A percentile compares a stretch with the other conserved stretches of the same genome.
Evolutionary conservation across 2,113 vertebrate species (phyloP).

Genomic region (Silurus glanis): DNA sequence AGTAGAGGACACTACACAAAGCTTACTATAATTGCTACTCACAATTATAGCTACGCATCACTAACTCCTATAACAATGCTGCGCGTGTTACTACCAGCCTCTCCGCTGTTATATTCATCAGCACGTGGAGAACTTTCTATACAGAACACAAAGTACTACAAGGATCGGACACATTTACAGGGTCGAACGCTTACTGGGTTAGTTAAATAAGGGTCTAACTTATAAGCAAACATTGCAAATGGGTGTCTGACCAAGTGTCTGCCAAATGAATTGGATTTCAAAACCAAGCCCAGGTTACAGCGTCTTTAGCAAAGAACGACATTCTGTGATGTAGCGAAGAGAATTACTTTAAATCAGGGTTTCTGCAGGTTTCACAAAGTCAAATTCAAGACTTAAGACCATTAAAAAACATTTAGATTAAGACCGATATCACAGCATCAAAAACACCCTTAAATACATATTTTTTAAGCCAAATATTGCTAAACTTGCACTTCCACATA

Average conservation of each 20-base stretch:
- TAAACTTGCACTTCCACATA: no score
- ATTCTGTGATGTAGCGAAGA: neutral
- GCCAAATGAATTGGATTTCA: neutral
- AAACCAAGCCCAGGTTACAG: neutral
- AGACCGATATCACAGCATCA: no score
- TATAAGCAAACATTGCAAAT: neutral
- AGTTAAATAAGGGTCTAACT: neutral
- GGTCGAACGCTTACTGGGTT: no score
- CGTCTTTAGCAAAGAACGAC: neutral
- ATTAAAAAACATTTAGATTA: no score
- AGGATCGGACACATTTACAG: neutral
- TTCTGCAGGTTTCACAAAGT: no score
- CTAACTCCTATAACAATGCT: constrained; percentile 17
- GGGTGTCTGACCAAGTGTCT: neutral
- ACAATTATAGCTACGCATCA: no score
- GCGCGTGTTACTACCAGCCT: constrained; percentile 40
- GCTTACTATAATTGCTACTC: constrained; percentile 6
- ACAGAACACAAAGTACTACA: constrained; percentile 4
- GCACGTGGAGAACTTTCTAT: neutral
- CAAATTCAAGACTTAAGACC: no score
- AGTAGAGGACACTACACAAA: constrained; percentile 33
- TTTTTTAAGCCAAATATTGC: no score
- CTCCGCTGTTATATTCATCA: neutral
- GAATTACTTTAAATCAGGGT: neutral
- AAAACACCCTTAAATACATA: no score